phyloP scores from a whole-genome alignment of 2,113 vertebrate species.

The Zeus faber region DNA sequence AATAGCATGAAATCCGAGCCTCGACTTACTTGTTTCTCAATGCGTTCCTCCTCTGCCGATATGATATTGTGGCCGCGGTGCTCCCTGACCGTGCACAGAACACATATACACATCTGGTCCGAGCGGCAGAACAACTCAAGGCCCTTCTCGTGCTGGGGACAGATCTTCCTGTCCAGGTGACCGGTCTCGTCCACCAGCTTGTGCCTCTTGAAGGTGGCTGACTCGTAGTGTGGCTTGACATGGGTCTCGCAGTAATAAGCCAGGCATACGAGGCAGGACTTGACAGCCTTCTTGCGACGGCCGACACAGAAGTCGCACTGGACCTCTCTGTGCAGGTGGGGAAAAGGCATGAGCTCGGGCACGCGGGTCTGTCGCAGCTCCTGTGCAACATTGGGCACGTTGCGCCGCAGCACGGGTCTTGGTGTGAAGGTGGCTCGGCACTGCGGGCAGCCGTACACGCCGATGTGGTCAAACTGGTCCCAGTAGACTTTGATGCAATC shows the following conservation, averaged over 20 bases:
- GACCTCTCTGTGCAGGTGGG: conserved; percentile 54
- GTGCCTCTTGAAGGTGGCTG: conserved; percentile 75
- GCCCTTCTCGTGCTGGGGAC: conserved; percentile 74
- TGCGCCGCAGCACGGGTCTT: conserved; percentile 62
- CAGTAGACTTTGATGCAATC: conserved; percentile 79
- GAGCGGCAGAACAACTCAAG: conserved; percentile 79
- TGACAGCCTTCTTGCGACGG: conserved; percentile 66
- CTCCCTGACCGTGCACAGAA: conserved; percentile 75
- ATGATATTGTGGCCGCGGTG: conserved; percentile 75
- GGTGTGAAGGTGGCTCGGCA: conserved; percentile 75
- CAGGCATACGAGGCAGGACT: conserved; percentile 77
- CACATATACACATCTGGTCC: conserved; percentile 71
- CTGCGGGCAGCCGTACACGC: conserved; percentile 74
- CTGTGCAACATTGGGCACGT: conserved; percentile 50
- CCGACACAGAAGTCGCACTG: conserved; percentile 80
- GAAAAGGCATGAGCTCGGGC: conserved; percentile 53
- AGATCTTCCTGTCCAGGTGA: conserved; percentile 71
- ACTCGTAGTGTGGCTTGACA: conserved; percentile 78
- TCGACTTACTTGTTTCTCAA: conserved; percentile 71
- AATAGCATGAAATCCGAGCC: background rate
- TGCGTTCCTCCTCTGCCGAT: conserved; percentile 76
- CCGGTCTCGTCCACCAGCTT: conserved; percentile 74
- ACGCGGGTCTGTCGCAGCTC: conserved; percentile 39
- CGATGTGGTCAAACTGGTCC: conserved; percentile 77
- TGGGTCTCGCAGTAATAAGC: conserved; percentile 79